Evolutionary conservation across 1,140 invertebrate species (phyloP).

Genomic region (Lithobius niger): DNA sequence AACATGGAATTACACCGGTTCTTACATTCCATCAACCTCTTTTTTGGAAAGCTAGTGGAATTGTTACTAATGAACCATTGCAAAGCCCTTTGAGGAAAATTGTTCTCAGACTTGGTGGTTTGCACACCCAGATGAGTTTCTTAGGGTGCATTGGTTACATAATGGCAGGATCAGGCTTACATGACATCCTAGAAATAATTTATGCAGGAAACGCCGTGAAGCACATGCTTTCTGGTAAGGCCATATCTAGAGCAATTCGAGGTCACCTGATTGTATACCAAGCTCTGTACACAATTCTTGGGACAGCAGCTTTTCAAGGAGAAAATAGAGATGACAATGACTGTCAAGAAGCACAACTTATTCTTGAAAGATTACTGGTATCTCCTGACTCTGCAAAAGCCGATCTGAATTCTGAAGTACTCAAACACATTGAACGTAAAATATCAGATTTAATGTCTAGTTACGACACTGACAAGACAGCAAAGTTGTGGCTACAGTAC

Average conservation of each 20-base stretch:
- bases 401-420: not conserved
- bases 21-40: slow-evolving; percentile 24
- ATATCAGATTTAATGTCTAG: not conserved
- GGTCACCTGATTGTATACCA: slow-evolving; percentile 15
- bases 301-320: slow-evolving; percentile 6
- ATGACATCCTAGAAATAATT: slow-evolving; percentile 16
- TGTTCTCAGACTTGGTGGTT: too few species aligned
- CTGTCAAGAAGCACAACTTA: not conserved
- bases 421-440: not conserved
- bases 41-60: slow-evolving; percentile 23
- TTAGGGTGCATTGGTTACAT: slow-evolving; percentile 19
- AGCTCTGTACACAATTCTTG: slow-evolving; percentile 11
- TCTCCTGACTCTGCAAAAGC: not conserved
- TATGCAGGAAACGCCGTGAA: slow-evolving; percentile 15
- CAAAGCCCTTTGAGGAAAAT: slow-evolving; percentile 19
- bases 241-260: slow-evolving; percentile 13
- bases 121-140: slow-evolving; percentile 20
- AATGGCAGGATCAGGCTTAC: slow-evolving; percentile 20
- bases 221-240: slow-evolving; percentile 17
- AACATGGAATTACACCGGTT: slow-evolving; percentile 17
- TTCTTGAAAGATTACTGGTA: slow-evolving; percentile 4
- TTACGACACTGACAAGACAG: not conserved
- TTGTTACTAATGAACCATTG: too few species aligned
- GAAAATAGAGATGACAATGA: slow-evolving; percentile 4
- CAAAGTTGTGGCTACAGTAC: slow-evolving; percentile 4